Conservation (phyloP, 1,140 invertebrate species). For the Panonychus citri region DNA sequence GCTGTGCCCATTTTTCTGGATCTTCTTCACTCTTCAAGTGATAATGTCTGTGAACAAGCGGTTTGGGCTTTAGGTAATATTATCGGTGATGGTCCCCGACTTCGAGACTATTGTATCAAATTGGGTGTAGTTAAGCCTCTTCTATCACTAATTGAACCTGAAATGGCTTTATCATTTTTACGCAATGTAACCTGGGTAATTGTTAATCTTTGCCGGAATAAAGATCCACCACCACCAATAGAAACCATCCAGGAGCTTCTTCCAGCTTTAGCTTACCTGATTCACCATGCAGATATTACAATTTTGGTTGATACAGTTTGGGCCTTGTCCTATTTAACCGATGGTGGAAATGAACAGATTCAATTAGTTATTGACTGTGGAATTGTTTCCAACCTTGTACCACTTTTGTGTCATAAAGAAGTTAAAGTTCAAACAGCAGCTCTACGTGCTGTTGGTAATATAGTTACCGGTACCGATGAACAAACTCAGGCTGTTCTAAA, state of each 20-base stretch:
- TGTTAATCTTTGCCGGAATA: slow-evolving; percentile 86
- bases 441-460: slow-evolving; percentile 43
- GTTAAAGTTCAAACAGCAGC: slow-evolving; percentile 85
- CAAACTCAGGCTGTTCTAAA: slow-evolving; percentile 76
- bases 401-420: slow-evolving; percentile 78
- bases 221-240: slow-evolving; percentile 67
- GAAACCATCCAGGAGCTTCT: slow-evolving; percentile 73
- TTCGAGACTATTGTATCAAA: slow-evolving; percentile 75
- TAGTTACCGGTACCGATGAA: slow-evolving; percentile 35
- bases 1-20: slow-evolving; percentile 85
- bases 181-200: slow-evolving; percentile 96
- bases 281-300: slow-evolving; percentile 22
- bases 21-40: slow-evolving; percentile 65
- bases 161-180: slow-evolving; percentile 59
- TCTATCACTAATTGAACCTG: slow-evolving; percentile 69
- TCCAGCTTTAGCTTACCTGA: slow-evolving; percentile 75
- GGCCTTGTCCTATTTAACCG: slow-evolving; percentile 95
- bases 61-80: slow-evolving; percentile 90
- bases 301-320: slow-evolving; percentile 97
- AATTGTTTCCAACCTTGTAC: slow-evolving; percentile 78
- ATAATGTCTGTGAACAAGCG: slow-evolving; percentile 95
- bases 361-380: slow-evolving; percentile 83
- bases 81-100: slow-evolving; percentile 67
- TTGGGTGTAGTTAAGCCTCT: slow-evolving; percentile 68
- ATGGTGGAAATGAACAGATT: slow-evolving; percentile 88